Evolutionary conservation across 1,140 invertebrate species (phyloP).

Genomic region (Lethrus apterus): DNA sequence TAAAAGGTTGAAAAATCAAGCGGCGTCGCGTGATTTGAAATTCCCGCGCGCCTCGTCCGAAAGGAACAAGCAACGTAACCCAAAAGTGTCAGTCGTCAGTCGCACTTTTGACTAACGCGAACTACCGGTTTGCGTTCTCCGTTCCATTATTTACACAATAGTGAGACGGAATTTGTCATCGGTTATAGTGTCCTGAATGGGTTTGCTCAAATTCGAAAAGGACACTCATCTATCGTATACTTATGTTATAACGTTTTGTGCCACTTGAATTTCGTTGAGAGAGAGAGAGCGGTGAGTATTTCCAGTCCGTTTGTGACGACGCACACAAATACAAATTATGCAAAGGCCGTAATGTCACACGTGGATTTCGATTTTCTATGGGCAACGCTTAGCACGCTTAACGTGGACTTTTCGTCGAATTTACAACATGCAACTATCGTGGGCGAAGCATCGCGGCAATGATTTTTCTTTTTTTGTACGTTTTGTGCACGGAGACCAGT

Average conservation of each 20-base stretch:
- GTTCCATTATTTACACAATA: slow-evolving; percentile 13
- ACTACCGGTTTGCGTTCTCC: slow-evolving; percentile 10
- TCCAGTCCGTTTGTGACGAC: too few relatives aligned
- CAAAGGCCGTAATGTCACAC: too few relatives aligned
- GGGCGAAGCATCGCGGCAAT: too few relatives aligned
- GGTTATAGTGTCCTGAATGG: slow-evolving; percentile 13
- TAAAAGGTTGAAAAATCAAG: too few relatives aligned
- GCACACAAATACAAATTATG: too few relatives aligned
- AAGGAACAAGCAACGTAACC: slow-evolving; percentile 11
- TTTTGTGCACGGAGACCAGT: too few relatives aligned
- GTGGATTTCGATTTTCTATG: too few relatives aligned
- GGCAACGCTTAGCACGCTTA: too few relatives aligned
- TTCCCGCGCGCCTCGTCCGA: not conserved
- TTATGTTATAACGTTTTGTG: slow-evolving; percentile 9
- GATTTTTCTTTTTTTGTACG: too few relatives aligned
- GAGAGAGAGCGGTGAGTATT: too few relatives aligned
- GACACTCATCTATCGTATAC: not conserved
- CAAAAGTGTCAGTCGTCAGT: slow-evolving; percentile 5
- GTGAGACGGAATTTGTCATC: slow-evolving; percentile 5
- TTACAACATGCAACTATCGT: too few relatives aligned
- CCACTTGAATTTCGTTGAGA: slow-evolving; percentile 10
- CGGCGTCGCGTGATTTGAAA: slow-evolving; percentile 7
- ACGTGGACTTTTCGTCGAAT: too few relatives aligned
- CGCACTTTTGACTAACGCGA: slow-evolving; percentile 9
- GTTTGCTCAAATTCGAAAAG: slow-evolving; percentile 3